Conservation (phyloP, 2,113 vertebrate species). For the Garra rufa region DNA sequence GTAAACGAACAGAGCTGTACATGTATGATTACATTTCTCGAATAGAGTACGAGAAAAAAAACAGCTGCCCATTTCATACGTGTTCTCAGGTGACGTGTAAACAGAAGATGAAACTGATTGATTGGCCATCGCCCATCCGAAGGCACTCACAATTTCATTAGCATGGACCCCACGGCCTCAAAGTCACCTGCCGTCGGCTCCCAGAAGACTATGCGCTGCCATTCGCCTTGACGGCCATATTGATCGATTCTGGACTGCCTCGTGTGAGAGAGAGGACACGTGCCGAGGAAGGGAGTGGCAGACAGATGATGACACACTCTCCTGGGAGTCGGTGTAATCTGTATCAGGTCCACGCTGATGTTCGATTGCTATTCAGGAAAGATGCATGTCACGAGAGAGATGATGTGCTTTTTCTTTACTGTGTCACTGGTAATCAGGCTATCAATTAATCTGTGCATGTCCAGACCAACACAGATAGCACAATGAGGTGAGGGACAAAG, state of each 20-base stretch:
- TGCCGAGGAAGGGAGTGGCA: slow-evolving; percentile 14
- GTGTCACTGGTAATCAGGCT: slow-evolving; percentile 46
- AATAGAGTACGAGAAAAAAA: neutral
- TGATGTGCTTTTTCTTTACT: slow-evolving; percentile 28
- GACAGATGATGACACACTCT: slow-evolving; percentile 38
- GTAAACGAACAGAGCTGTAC: neutral
- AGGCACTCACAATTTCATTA: slow-evolving; percentile 64
- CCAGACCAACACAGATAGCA: slow-evolving; percentile 31
- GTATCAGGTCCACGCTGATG: slow-evolving; percentile 45
- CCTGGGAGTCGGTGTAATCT: slow-evolving; percentile 59
- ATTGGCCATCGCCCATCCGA: slow-evolving; percentile 47
- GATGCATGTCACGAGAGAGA: slow-evolving; percentile 52
- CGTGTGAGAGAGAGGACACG: slow-evolving; percentile 5
- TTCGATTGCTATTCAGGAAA: slow-evolving; percentile 59
- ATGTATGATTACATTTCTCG: neutral
- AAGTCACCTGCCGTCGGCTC: slow-evolving; percentile 58
- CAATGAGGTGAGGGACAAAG: slow-evolving; percentile 23
- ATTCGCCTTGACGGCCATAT: slow-evolving; percentile 50
- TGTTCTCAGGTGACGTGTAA: slow-evolving; percentile 30
- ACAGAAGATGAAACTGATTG: slow-evolving; percentile 50
- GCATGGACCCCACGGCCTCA: slow-evolving; percentile 59
- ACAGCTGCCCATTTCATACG: slow-evolving; percentile 16
- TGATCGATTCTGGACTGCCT: slow-evolving; percentile 60
- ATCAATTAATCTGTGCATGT: slow-evolving; percentile 44
- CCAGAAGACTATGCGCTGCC: slow-evolving; percentile 40